Evolutionary conservation across 2,888 invertebrate species (phyloP).

Genomic region (Chrysodeixis includens): DNA sequence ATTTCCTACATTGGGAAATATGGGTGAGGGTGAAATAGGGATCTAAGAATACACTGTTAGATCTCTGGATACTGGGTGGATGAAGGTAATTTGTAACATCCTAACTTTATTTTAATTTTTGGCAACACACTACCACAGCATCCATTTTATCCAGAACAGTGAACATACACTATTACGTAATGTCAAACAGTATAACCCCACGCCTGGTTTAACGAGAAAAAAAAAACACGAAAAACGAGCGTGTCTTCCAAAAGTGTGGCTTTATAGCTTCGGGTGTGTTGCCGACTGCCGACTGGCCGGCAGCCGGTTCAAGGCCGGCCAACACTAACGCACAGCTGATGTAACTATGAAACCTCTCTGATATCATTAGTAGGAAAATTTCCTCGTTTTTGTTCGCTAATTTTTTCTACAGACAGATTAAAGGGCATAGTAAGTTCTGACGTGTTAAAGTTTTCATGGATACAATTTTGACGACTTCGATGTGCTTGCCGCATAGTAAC

Average conservation of each 20-base stretch:
- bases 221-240: slow-evolving; percentile 55
- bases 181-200: slow-evolving; percentile 41
- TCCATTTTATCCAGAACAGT: slow-evolving; percentile 24
- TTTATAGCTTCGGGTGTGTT: slow-evolving; percentile 60
- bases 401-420: background rate
- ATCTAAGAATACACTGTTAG: too few relatives aligned
- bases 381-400: background rate
- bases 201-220: slow-evolving; percentile 51
- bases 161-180: slow-evolving; percentile 44
- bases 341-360: slow-evolving; percentile 39
- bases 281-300: slow-evolving; percentile 70
- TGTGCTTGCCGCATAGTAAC: too few relatives aligned
- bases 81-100: too few relatives aligned
- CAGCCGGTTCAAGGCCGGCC: slow-evolving; percentile 72
- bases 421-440: too few relatives aligned
- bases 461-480: too few relatives aligned
- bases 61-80: too few relatives aligned
- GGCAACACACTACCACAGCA: slow-evolving; percentile 22
- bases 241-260: slow-evolving; percentile 57
- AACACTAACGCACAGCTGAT: slow-evolving; percentile 62
- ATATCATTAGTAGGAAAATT: slow-evolving; percentile 7
- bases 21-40: too few relatives aligned
- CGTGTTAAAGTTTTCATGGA: too few relatives aligned
- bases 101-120: slow-evolving; percentile 30
- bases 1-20: too few relatives aligned